Evolutionary conservation across 2,113 vertebrate genomes (phyloP), one percentile per base, ranked within the genome.

Genomic region (Spea bombifrons): DNA sequence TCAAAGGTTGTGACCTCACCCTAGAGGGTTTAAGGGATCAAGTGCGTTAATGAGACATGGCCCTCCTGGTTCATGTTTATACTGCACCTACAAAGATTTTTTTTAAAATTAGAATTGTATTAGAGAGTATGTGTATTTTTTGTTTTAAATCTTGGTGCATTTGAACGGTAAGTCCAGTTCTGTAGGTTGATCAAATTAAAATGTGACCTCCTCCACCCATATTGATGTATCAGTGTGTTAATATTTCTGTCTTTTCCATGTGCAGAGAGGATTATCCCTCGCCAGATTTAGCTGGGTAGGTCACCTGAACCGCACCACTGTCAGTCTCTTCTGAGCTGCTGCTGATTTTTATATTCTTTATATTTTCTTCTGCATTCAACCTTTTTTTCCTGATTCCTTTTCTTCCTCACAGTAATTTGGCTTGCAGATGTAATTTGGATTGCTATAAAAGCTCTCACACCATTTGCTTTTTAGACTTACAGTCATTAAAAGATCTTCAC

Each of bases 271-370:
- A 94, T 88, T 95, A 89, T 93, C 92, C 84, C 90, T 91, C 87
- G 90, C 94, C 91, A 96, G 94, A 93, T 95, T 99, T 88, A 96
- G 95, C 93, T 95, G 96, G 97, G 97, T 99, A 99, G 94, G 97
- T 97, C 83, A 75, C 80, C 85, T 90, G 85, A 91, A 81, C 91
- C 89, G 89, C 30, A 30, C 30, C 30, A 30, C 30, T 30, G 30
- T 30, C 30, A 86, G 83, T 74, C 3, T 79, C 68, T 8, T 43
- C 75, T 53, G 10, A 66, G 81, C 75, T 73, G 30, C 13, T 73
- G 81, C 82, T 67, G 1, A 44, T 48, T 44, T 70, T 84, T 83
- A 57, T 73, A 43, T 73, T 5, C 61, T 83, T 83, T 82, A 65
- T 30, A 45, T 5, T 15, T 5, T 76, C 7, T 9, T 15, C 15